Conservation (phyloP, 2,113 vertebrate species). For the Nothoprocta pentlandii region DNA sequence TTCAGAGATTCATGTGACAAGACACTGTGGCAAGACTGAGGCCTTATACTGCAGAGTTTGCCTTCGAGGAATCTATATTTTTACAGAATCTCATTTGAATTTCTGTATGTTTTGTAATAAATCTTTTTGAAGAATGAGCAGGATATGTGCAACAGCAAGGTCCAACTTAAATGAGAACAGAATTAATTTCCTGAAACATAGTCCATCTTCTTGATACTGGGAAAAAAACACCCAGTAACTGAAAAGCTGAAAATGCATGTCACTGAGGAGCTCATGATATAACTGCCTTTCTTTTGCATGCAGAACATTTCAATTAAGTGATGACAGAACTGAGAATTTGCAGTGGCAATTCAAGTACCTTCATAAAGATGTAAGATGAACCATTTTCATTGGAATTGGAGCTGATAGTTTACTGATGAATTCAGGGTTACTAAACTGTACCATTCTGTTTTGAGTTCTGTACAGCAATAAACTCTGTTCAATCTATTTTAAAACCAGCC, state of each 20-base stretch:
- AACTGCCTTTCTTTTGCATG: not conserved
- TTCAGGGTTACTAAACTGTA: not conserved
- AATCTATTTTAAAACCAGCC: not conserved
- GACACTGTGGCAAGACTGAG: not conserved
- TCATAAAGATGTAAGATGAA: not conserved
- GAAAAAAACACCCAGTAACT: not conserved
- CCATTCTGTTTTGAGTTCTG: not conserved
- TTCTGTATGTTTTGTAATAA: slow-evolving; percentile 11
- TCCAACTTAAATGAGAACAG: not conserved
- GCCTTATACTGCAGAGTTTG: not conserved
- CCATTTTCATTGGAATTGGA: not conserved
- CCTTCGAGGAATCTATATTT: not conserved
- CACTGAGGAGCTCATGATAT: not conserved
- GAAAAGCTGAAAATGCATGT: not conserved
- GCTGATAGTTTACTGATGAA: not conserved
- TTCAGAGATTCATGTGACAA: not conserved
- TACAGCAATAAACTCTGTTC: not conserved
- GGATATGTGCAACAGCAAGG: not conserved
- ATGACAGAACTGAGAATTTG: not conserved
- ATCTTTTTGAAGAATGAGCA: slow-evolving; percentile 9
- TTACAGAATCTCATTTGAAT: not conserved
- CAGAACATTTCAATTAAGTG: not conserved
- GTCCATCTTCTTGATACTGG: slow-evolving; percentile 2
- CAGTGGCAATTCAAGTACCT: not conserved
- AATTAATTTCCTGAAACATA: slow-evolving; percentile 1